Evolutionary conservation across 2,113 vertebrate genomes (phyloP).

Genomic region (Aix galericulata): DNA sequence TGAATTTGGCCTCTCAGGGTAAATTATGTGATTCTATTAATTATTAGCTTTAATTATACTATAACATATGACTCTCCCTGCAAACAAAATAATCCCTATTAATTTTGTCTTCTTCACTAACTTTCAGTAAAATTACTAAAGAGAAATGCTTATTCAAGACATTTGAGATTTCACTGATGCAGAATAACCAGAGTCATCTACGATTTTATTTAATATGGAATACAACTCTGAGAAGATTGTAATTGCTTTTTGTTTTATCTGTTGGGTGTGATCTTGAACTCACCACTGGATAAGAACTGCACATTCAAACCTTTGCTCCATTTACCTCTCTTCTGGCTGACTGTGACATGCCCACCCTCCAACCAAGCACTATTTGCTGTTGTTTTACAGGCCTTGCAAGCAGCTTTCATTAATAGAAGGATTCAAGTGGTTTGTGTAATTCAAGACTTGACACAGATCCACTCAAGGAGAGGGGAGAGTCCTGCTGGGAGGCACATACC

Average conservation of each 20-base stretch:
- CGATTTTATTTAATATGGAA: not conserved
- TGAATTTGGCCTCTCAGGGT: conserved; percentile 13
- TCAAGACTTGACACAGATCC: not conserved
- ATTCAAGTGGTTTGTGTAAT: not conserved
- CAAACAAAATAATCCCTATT: not conserved
- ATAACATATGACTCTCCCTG: not conserved
- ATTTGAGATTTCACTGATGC: not conserved
- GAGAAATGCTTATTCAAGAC: not conserved
- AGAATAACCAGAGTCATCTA: too few species aligned
- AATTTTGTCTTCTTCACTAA: not conserved
- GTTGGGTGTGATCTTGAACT: not conserved
- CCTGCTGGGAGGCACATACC: not conserved
- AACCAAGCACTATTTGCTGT: not conserved
- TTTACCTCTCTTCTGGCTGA: not conserved
- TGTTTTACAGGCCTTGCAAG: not conserved
- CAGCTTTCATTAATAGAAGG: not conserved
- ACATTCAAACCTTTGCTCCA: not conserved
- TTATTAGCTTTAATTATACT: not conserved
- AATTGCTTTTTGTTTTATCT: not conserved
- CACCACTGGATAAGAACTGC: not conserved
- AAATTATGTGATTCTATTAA: not conserved
- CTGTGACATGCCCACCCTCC: not conserved
- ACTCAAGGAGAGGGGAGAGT: not conserved
- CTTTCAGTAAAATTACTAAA: not conserved
- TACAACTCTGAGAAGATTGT: not conserved